A percentile compares a stretch with the other conserved stretches of the same genome.
Conservation (phyloP, 2,797 vertebrate genomes). For the Crocodylus rhombifer region DNA sequence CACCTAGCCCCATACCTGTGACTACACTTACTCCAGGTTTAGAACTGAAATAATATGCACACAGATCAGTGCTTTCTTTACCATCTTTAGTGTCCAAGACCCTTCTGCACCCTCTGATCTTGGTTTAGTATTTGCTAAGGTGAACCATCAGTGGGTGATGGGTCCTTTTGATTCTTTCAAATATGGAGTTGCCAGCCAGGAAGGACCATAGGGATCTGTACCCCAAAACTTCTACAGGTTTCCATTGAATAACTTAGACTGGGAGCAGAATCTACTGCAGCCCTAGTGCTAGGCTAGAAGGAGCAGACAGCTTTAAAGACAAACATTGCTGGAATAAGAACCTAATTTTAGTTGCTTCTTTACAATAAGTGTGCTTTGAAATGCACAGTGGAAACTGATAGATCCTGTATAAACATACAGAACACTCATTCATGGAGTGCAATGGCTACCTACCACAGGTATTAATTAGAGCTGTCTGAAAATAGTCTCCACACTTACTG, state of each 20-base stretch:
- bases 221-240: neutral
- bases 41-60: neutral
- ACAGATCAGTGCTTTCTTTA: neutral
- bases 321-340: fast-evolving
- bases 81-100: neutral
- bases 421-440: neutral
- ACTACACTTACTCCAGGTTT: fast-evolving
- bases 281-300: neutral
- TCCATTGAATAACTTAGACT: neutral
- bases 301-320: neutral
- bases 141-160: fast-evolving
- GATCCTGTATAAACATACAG: neutral
- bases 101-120: neutral
- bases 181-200: neutral
- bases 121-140: fast-evolving
- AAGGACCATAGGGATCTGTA: neutral
- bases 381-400: neutral
- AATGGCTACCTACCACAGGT: neutral
- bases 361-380: neutral
- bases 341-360: neutral
- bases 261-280: neutral
- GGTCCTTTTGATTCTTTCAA: neutral
- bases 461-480: neutral
- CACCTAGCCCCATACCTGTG: neutral
- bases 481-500: neutral